Base-by-base conservation (phyloP, 2,113 vertebrate genomes). In the Neolamprologus hecqui region DNA sequence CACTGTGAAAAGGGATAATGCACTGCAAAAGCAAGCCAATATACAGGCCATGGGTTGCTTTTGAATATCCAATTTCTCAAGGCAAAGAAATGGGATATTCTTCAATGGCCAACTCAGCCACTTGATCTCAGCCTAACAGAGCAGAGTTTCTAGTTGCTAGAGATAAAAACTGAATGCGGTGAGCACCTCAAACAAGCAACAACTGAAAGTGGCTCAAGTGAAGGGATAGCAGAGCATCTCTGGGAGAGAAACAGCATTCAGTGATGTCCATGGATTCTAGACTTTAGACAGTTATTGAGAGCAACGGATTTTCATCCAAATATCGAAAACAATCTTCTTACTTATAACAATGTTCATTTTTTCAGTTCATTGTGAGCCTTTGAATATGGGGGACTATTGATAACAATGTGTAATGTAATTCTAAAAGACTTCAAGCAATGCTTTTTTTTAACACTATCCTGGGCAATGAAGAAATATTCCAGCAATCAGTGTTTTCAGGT, bases 31-130 rank as follows among this genome's bases (percentile, higher is more conserved):
- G 68, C 8, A 73, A 15, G 2, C 37, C 13, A 45, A 40, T 9
- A 35, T n/a, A 35, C 60, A 0, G 0, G 0, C 31, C 31, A n/a
- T 1, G 33, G 60, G 60, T 65, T 37, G 33, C 60, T 65, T 65
- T 65, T 37, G 3, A 65, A 37, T 65, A 37, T 65, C 33, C 60
- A 73, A 23, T 17, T 73, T 45, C 40, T 17, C 21, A 28, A 45
- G 40, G 21, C 21, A 45, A 45, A 73, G 21, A 45, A 73, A 73
- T 45, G 9, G 68, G 40, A 26, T 45, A 45, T 45, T 45, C 65
- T 73, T 73, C 68, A 73, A 45, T 73, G 68, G 68, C 21, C 21
- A 45, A 17, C 37, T 26, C 68, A 73, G 37, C 1, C 13, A 45
- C 13, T 26, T 73, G 8, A 73, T 73, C 13, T 73, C 40, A 73